Evolutionary conservation across 2,797 vertebrate genomes (phyloP).

Genomic region (Molossus molossus): DNA sequence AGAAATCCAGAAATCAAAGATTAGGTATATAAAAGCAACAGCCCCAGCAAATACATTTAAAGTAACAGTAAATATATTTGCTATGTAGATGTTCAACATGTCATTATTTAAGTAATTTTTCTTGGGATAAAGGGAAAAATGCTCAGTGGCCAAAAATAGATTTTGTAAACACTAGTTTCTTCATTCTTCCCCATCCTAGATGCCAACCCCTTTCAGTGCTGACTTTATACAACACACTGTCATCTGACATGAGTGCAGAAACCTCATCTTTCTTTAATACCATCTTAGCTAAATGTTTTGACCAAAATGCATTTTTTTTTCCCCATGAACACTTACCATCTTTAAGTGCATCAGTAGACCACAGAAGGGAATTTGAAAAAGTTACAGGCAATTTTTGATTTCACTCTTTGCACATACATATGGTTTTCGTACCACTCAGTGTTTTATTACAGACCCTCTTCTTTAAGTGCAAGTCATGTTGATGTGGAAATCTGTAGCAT

Average conservation of each 20-base stretch:
- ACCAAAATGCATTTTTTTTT: background rate
- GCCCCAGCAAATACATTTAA: background rate
- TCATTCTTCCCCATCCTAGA: background rate
- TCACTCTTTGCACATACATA: background rate
- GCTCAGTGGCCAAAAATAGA: background rate
- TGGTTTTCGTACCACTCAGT: background rate
- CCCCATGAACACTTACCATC: background rate
- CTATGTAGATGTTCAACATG: background rate
- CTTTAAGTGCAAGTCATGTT: background rate
- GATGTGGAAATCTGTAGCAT: background rate
- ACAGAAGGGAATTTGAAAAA: background rate
- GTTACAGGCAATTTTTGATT: background rate
- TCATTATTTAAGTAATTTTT: conserved; percentile 29
- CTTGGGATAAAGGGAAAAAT: background rate
- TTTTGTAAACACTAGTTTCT: background rate
- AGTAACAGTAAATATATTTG: background rate
- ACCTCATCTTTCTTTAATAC: background rate
- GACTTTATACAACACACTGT: background rate
- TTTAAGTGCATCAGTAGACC: background rate
- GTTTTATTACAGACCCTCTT: background rate
- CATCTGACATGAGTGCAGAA: background rate
- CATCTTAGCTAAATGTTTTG: background rate
- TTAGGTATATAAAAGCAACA: background rate
- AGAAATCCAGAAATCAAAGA: conserved; percentile 7
- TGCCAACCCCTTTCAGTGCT: background rate